These are phyloP conservation scores for Autographa pulchrina DNA, from an alignment of 2,888 invertebrate genomes.

Conservation along the genomic window DNA sequence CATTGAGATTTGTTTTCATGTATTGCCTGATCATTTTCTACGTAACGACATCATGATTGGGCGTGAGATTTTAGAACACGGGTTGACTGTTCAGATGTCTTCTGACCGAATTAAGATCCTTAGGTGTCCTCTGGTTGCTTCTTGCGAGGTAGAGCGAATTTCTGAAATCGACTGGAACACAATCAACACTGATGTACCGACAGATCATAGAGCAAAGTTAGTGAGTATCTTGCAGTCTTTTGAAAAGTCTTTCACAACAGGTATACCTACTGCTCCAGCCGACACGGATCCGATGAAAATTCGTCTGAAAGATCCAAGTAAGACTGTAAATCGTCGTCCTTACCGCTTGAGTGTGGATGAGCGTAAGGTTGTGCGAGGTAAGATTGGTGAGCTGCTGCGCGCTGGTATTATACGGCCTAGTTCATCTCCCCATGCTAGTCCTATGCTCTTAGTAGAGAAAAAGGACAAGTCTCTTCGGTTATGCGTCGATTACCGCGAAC, in stretches of 20 bases:
- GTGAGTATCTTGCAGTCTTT: not conserved
- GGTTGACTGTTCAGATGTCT: not conserved
- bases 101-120: not conserved
- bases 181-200: not conserved
- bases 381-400: not conserved
- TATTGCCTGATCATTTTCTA: not conserved
- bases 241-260: not conserved
- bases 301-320: not conserved
- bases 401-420: conserved; percentile 9
- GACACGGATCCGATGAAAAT: not conserved
- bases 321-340: conserved; percentile 6
- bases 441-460: not conserved
- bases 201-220: not conserved
- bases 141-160: not conserved
- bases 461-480: not conserved
- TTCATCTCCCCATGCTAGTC: conserved; percentile 5
- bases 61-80: not conserved
- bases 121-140: not conserved
- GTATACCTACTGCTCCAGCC: not conserved
- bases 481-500: conserved; percentile 5
- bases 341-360: not conserved
- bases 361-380: not conserved
- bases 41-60: not conserved
- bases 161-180: not conserved
- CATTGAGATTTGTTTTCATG: not conserved